A percentile compares a stretch with the other conserved stretches of the same genome.
Evolutionary conservation across 2,113 vertebrate species (phyloP).

Genomic region (Anolis sagrei): DNA sequence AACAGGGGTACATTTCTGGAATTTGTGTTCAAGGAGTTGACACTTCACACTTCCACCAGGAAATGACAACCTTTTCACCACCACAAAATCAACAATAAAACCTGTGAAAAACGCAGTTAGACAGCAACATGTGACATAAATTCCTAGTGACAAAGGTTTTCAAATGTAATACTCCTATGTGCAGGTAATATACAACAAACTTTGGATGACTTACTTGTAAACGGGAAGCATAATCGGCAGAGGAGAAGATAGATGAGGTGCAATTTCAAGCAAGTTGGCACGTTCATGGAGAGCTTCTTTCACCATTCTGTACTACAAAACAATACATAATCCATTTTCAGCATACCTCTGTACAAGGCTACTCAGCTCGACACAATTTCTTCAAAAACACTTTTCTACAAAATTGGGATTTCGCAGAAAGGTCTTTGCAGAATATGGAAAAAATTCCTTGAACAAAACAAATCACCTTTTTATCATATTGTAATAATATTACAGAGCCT

Average conservation of each 20-base stretch:
- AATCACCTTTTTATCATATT: background rate
- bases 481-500: too few relatives aligned
- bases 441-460: background rate
- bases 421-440: background rate
- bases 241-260: slow-evolving; percentile 90
- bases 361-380: background rate
- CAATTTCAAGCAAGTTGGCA: slow-evolving; percentile 91
- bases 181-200: slow-evolving; percentile 5
- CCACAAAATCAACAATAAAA: background rate
- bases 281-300: slow-evolving; percentile 94
- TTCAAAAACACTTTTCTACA: background rate
- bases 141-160: background rate
- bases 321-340: background rate
- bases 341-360: background rate
- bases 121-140: background rate
- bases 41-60: background rate
- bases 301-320: slow-evolving; percentile 90
- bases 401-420: background rate
- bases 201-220: slow-evolving; percentile 87
- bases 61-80: background rate
- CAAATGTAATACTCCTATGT: background rate
- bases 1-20: background rate
- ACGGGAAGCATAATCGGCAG: slow-evolving; percentile 97
- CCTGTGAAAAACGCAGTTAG: background rate
- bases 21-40: fast-evolving